Conservation (phyloP, 2,797 vertebrate genomes). For the Leptodactylus fallax region DNA sequence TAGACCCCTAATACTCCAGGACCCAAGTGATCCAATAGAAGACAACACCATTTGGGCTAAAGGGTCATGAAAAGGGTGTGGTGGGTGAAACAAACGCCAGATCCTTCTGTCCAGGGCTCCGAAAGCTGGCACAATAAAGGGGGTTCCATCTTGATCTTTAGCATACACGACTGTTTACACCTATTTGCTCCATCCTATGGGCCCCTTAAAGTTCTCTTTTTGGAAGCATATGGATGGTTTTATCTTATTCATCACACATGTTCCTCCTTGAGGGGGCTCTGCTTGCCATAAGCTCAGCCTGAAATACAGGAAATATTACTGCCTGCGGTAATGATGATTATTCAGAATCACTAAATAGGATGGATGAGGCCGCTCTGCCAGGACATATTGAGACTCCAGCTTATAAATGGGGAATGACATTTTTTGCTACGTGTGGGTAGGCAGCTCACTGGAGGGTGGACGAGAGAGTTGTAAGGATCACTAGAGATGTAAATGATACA, state of each 20-base stretch:
- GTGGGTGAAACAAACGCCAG: not conserved
- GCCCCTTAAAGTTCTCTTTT: not conserved
- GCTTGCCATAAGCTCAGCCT: not conserved
- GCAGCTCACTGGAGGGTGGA: slow-evolving; percentile 25
- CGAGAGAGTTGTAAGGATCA: not conserved
- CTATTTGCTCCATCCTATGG: too few relatives aligned
- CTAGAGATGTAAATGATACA: slow-evolving; percentile 26
- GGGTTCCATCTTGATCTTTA: not conserved
- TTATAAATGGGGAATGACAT: slow-evolving; percentile 41
- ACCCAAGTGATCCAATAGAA: too few relatives aligned
- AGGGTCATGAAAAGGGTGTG: not conserved
- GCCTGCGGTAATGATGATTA: slow-evolving; percentile 19
- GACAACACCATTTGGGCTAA: not conserved
- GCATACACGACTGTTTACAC: not conserved
- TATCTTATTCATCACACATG: not conserved
- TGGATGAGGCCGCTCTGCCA: not conserved
- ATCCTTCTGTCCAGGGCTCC: not conserved
- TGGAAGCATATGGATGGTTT: not conserved
- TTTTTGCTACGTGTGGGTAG: slow-evolving; percentile 32
- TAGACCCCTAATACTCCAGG: too few relatives aligned
- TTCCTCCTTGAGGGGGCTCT: not conserved
- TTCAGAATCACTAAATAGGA: slow-evolving; percentile 25
- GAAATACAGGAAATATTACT: not conserved
- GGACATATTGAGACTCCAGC: slow-evolving; percentile 1
- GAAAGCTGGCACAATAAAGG: not conserved